Percentiles rank a stretch among this genome's conserved stretches.
These are phyloP conservation scores for Philonicus albiceps DNA, from an alignment of 2,888 invertebrate species.

Conservation along the genomic window DNA sequence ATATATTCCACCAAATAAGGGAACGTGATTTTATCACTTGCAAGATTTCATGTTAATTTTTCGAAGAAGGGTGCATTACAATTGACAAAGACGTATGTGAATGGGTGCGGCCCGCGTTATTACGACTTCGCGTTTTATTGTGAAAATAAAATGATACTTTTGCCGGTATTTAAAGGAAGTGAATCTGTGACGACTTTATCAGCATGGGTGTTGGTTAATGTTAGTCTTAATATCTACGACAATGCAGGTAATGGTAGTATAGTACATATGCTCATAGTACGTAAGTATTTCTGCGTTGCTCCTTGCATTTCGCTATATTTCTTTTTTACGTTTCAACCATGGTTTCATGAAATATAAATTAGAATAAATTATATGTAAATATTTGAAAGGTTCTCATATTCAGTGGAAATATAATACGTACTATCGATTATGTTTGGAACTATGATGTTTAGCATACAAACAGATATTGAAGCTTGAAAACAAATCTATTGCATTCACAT, in stretches of 20 bases:
- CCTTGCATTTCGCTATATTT: too few species aligned
- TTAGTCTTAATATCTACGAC: neutral
- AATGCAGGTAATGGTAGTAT: neutral
- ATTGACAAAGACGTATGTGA: neutral
- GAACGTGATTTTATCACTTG: constrained; percentile 33
- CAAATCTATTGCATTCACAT: too few species aligned
- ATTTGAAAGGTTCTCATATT: too few species aligned
- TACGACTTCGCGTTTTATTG: neutral
- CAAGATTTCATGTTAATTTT: neutral
- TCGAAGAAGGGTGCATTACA: neutral
- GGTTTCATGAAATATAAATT: too few species aligned
- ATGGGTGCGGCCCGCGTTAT: neutral
- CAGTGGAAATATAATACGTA: too few species aligned
- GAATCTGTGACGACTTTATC: neutral
- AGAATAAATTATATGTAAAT: too few species aligned
- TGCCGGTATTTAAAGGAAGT: neutral
- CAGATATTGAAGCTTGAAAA: too few species aligned
- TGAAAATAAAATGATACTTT: neutral
- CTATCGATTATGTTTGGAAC: too few species aligned
- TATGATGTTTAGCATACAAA: too few species aligned
- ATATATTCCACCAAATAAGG: neutral
- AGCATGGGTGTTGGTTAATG: neutral
- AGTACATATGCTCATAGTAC: neutral
- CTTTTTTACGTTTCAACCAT: too few species aligned
- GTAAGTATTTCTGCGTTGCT: too few species aligned